phyloP scores from a whole-genome alignment of 1,140 invertebrate species.

The Bombus picipes region DNA sequence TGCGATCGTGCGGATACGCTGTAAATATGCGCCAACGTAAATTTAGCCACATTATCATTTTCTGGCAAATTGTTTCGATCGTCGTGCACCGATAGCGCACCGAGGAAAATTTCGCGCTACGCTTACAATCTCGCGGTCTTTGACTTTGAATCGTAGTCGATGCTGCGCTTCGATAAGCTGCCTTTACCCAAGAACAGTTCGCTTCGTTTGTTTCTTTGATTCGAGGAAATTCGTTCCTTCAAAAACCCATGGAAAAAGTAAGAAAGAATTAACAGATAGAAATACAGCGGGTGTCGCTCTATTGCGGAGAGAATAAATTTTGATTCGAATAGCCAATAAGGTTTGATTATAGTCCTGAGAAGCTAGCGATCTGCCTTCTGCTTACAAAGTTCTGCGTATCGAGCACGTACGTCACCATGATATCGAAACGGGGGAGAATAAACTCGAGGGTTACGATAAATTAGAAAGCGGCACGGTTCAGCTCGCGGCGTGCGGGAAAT shows the following conservation, averaged over 20 bases:
- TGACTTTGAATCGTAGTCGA: background rate
- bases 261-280: background rate
- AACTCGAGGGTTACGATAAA: conserved; percentile 14
- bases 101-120: background rate
- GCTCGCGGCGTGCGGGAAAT: background rate
- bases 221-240: background rate
- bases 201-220: background rate
- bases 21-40: background rate
- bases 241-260: background rate
- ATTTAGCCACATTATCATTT: conserved; percentile 16
- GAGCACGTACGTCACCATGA: background rate
- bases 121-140: no score
- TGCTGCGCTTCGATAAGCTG: background rate
- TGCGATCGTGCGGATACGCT: background rate
- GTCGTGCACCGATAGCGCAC: background rate
- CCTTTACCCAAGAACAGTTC: background rate
- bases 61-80: background rate
- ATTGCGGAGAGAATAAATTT: background rate
- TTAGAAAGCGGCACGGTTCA: background rate
- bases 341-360: background rate
- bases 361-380: background rate
- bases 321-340: background rate
- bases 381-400: background rate
- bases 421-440: background rate
- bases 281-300: background rate